phyloP scores from a whole-genome alignment of 2,797 vertebrate species.

The Simalia tracyae region DNA sequence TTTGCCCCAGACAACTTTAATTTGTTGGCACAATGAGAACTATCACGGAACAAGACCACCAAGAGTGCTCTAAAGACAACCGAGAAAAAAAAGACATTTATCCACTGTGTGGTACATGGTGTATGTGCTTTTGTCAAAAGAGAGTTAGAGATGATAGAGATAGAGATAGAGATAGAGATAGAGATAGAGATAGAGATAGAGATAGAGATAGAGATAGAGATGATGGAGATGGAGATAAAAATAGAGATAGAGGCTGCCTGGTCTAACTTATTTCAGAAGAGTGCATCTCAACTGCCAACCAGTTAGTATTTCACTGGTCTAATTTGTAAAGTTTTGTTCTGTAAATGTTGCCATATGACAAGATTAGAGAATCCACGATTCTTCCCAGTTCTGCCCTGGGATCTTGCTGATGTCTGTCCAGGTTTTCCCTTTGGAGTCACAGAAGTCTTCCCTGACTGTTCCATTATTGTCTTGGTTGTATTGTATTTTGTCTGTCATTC shows the following conservation, averaged over 20 bases:
- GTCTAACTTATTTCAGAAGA: background rate
- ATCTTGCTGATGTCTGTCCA: background rate
- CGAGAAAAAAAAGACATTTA: slow-evolving; percentile 18
- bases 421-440: background rate
- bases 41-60: slow-evolving; percentile 77
- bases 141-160: background rate
- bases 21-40: slow-evolving; percentile 68
- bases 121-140: background rate
- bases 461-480: background rate
- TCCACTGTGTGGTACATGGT: background rate
- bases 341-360: background rate
- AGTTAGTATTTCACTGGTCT: background rate
- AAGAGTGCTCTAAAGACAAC: slow-evolving; percentile 57
- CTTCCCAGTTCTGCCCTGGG: background rate
- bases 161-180: background rate
- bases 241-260: background rate
- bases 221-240: background rate
- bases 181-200: background rate
- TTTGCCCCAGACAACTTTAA: slow-evolving; percentile 68
- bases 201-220: background rate
- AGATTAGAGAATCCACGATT: background rate
- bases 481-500: background rate
- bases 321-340: background rate
- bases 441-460: background rate
- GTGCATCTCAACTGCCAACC: background rate